Evolutionary conservation across 1,140 invertebrate genomes (phyloP).

Genomic region (Drosophila lini): DNA sequence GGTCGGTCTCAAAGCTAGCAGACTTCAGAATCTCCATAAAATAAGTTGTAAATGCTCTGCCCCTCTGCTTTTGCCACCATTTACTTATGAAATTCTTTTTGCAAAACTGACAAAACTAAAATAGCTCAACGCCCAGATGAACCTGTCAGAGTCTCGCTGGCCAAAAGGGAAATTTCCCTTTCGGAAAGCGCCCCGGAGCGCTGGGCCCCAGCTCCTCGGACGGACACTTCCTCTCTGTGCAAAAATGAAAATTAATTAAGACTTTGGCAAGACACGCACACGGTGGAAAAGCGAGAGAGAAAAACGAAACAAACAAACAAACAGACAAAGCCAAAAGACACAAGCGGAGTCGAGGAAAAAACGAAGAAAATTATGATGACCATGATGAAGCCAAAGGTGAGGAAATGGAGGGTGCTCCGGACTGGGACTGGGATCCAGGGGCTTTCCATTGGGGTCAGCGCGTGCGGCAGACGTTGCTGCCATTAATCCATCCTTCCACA

Average conservation of each 20-base stretch:
- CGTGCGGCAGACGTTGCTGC: constrained; percentile 69
- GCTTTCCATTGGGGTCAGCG: constrained; percentile 42
- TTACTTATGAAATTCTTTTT: constrained; percentile 16
- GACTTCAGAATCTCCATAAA: not conserved
- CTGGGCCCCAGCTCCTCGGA: constrained; percentile 28
- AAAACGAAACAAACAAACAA: constrained; percentile 34
- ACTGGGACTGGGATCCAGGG: constrained; percentile 8
- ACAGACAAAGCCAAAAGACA: constrained; percentile 42
- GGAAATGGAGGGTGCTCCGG: constrained; percentile 25
- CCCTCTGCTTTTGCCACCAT: not conserved
- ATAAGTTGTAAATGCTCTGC: not conserved
- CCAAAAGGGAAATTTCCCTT: constrained; percentile 40
- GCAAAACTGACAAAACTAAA: constrained; percentile 27
- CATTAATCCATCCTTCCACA: constrained; percentile 77
- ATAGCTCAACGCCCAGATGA: constrained; percentile 29
- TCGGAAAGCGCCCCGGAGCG: constrained; percentile 19
- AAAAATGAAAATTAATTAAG: constrained; percentile 83
- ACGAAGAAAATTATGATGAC: constrained; percentile 41
- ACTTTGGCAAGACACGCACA: constrained; percentile 61
- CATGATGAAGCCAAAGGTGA: constrained; percentile 45
- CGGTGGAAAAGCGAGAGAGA: constrained; percentile 32
- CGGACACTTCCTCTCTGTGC: constrained; percentile 54
- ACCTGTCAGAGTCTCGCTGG: constrained; percentile 24
- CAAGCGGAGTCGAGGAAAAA: constrained; percentile 20
- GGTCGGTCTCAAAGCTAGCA: not conserved